These are phyloP conservation scores for Neotoma lepida DNA, from an alignment of 2,113 vertebrate species.

Conservation along the genomic window DNA sequence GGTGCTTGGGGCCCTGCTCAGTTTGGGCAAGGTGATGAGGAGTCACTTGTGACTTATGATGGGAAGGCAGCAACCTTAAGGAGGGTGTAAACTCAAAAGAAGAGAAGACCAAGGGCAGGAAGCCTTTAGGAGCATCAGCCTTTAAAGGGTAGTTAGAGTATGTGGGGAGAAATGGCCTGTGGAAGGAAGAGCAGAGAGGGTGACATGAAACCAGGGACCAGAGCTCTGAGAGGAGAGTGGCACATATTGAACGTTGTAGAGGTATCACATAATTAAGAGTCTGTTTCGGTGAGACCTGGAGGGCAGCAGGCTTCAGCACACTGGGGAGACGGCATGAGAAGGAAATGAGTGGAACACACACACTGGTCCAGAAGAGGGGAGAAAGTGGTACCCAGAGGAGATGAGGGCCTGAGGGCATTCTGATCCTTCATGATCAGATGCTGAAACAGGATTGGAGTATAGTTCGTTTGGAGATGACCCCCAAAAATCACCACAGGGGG, in stretches of 20 bases:
- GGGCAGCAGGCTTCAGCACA: background rate
- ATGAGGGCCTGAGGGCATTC: background rate
- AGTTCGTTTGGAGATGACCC: background rate
- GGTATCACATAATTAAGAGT: background rate
- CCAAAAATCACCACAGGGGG: background rate
- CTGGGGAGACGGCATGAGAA: background rate
- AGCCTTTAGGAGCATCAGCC: background rate
- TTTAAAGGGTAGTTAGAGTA: background rate
- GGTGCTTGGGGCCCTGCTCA: background rate
- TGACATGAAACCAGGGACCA: background rate
- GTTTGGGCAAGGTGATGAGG: background rate
- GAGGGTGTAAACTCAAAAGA: background rate
- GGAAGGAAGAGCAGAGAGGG: background rate
- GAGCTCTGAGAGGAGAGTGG: background rate
- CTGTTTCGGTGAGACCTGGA: background rate
- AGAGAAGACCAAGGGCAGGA: background rate
- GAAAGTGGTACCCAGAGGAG: background rate
- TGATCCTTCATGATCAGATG: background rate
- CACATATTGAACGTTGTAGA: no score
- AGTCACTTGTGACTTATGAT: background rate
- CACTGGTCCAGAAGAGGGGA: background rate
- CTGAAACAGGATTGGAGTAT: background rate
- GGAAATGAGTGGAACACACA: no score
- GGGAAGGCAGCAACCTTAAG: background rate
- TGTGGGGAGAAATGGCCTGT: background rate